Conservation (phyloP, 1,140 invertebrate genomes). For the Uloborus diversus region DNA sequence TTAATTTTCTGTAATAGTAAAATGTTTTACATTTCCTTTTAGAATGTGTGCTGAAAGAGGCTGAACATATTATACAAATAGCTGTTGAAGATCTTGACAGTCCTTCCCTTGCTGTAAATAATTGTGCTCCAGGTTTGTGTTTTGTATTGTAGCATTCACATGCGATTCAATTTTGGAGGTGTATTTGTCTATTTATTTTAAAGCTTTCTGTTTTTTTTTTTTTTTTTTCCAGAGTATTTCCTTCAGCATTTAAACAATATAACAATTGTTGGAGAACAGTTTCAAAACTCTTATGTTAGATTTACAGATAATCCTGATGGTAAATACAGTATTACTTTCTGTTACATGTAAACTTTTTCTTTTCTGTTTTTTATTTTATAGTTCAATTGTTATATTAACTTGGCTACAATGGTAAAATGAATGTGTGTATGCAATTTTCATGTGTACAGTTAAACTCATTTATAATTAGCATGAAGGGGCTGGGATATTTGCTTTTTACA, state of each 20-base stretch:
- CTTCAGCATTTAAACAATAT: conserved; percentile 33
- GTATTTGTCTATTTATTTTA: not conserved
- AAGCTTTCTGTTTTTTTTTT: not conserved
- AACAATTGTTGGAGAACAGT: conserved; percentile 13
- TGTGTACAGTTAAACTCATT: no score
- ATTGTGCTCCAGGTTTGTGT: conserved; percentile 72
- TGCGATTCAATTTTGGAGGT: not conserved
- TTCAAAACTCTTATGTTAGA: conserved; percentile 41
- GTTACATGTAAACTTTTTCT: conserved; percentile 1
- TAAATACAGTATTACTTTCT: no score
- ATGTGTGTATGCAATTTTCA: no score
- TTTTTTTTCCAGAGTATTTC: conserved; percentile 23
- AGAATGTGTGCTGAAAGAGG: conserved; percentile 71
- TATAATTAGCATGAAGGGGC: no score
- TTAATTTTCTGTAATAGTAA: no score
- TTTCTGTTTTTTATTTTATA: not conserved
- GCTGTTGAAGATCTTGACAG: conserved; percentile 75
- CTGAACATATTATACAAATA: conserved; percentile 71
- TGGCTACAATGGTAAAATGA: no score
- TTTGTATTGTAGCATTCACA: not conserved
- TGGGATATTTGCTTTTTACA: no score
- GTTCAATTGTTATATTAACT: no score
- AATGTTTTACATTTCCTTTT: no score
- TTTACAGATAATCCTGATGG: conserved; percentile 33
- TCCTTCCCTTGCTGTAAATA: conserved; percentile 73